These are phyloP conservation scores for Tinea trinotella DNA, from an alignment of 2,888 invertebrate genomes.

Conservation along the genomic window DNA sequence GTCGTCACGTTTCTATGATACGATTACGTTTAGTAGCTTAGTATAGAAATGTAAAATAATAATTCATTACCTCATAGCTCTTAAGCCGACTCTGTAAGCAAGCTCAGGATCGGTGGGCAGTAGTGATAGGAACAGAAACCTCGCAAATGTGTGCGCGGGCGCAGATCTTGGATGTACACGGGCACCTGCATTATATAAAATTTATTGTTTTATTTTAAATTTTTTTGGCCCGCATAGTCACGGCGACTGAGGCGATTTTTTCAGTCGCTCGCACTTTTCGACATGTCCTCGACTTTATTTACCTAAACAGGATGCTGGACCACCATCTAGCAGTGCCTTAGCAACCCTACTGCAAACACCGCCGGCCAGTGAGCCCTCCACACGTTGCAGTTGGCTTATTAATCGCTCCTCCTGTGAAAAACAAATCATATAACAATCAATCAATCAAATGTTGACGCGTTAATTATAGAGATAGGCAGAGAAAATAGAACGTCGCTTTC, in stretches of 20 bases:
- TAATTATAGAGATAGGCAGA: background rate
- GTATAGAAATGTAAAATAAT: too few species aligned
- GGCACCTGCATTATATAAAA: too few species aligned
- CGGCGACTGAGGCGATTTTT: too few species aligned
- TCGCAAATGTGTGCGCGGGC: constrained; percentile 88
- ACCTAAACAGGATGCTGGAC: constrained; percentile 80
- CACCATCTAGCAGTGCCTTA: constrained; percentile 79
- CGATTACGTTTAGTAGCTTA: too few species aligned
- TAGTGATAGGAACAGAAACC: constrained; percentile 84
- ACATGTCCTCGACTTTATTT: too few species aligned
- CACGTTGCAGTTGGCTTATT: constrained; percentile 81
- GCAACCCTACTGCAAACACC: constrained; percentile 80
- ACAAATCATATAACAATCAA: background rate
- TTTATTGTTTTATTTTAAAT: too few species aligned
- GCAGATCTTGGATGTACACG: constrained; percentile 85
- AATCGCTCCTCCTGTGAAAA: constrained; percentile 80
- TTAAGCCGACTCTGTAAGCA: constrained; percentile 83
- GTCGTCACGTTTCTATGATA: too few species aligned
- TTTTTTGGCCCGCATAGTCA: too few species aligned
- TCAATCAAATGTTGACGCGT: background rate
- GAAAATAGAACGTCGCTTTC: too few species aligned
- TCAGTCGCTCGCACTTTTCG: too few species aligned
- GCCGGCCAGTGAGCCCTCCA: constrained; percentile 81
- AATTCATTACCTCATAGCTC: constrained; percentile 75
- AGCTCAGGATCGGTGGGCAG: constrained; percentile 82